Evolutionary conservation across 2,888 invertebrate species (phyloP).

Genomic region (Bellardia pandia): DNA sequence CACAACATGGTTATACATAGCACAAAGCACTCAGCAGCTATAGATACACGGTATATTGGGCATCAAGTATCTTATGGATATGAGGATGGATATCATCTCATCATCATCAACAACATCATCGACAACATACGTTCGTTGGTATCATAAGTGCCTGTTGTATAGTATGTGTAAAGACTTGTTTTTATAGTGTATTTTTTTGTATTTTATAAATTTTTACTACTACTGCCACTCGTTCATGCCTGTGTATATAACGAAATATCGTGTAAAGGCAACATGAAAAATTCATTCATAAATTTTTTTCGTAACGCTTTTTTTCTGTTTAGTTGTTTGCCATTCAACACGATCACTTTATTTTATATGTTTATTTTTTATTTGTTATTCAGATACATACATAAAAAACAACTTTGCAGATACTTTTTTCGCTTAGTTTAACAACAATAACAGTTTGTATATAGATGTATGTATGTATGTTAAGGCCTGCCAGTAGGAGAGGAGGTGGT

Average conservation of each 20-base stretch:
- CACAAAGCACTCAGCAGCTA: constrained; percentile 35
- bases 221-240: constrained; percentile 11
- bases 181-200: background rate
- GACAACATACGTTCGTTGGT: constrained; percentile 13
- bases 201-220: constrained; percentile 42
- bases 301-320: constrained; percentile 23
- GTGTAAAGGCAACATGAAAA: constrained; percentile 82
- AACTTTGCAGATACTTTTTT: constrained; percentile 58
- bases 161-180: constrained; percentile 24
- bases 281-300: constrained; percentile 81
- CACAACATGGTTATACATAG: constrained; percentile 30
- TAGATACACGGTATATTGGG: constrained; percentile 56
- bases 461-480: background rate
- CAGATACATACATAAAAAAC: constrained; percentile 33
- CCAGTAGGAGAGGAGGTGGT: background rate
- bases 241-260: constrained; percentile 71
- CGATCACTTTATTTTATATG: constrained; percentile 62
- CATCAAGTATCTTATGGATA: constrained; percentile 67
- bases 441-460: constrained; percentile 45
- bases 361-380: constrained; percentile 31
- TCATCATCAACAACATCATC: constrained; percentile 49
- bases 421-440: constrained; percentile 34
- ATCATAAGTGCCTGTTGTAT: constrained; percentile 27
- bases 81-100: constrained; percentile 55
- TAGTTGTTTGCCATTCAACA: constrained; percentile 63